These are phyloP conservation scores for Aplocera efformata DNA, from an alignment of 2,888 invertebrate genomes.

Conservation along the genomic window DNA sequence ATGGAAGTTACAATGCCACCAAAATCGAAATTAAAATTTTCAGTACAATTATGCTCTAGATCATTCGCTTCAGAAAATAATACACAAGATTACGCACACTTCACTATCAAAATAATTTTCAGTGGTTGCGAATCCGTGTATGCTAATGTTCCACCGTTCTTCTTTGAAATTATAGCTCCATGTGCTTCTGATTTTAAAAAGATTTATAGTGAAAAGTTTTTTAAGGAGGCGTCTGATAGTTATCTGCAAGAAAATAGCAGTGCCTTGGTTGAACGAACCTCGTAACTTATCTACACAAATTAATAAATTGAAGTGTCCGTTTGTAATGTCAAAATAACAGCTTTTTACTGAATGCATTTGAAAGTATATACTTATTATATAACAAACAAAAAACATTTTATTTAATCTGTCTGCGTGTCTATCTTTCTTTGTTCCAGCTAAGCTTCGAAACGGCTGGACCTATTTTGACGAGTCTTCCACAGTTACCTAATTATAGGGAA, in stretches of 20 bases:
- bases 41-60: conserved; percentile 47
- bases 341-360: no score
- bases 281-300: conserved; percentile 6
- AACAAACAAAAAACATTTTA: no score
- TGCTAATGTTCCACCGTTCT: conserved; percentile 51
- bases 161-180: conserved; percentile 60
- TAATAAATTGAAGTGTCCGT: no score
- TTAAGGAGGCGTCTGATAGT: conserved; percentile 22
- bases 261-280: background rate
- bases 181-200: conserved; percentile 47
- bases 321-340: no score
- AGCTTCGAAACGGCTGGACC: no score
- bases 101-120: conserved; percentile 57
- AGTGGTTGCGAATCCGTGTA: conserved; percentile 46
- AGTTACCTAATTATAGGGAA: no score
- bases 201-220: conserved; percentile 44
- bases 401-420: no score
- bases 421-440: no score
- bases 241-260: conserved; percentile 7
- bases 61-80: conserved; percentile 24
- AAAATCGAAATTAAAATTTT: conserved; percentile 36
- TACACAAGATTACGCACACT: conserved; percentile 47
- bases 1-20: conserved; percentile 42
- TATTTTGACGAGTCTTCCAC: no score
- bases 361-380: no score